These are phyloP conservation scores for Antedon mediterranea DNA, from an alignment of 53 echinoderm and acorn worm species.

Conservation along the genomic window DNA sequence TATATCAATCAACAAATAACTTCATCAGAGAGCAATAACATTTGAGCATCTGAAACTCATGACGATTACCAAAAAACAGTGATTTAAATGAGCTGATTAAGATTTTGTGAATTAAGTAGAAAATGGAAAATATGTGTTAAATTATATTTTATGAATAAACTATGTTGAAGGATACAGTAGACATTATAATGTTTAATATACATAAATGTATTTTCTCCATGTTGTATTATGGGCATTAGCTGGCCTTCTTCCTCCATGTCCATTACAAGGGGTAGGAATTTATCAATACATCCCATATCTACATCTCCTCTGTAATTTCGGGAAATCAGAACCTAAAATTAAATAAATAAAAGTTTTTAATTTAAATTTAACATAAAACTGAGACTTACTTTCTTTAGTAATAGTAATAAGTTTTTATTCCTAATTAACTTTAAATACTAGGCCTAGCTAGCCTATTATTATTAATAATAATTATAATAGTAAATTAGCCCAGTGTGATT, in stretches of 20 bases:
- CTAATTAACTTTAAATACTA: not conserved
- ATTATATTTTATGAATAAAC: not conserved
- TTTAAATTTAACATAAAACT: not conserved
- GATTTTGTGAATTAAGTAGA: no score
- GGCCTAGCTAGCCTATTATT: not conserved
- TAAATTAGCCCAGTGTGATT: no score
- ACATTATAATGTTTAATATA: constrained; percentile 93
- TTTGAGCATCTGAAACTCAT: no score
- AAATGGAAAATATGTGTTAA: not conserved
- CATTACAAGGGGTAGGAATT: constrained; percentile 76
- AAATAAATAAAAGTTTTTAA: not conserved
- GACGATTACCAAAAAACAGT: no score
- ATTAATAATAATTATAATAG: not conserved
- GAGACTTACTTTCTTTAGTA: not conserved
- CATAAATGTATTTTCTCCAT: constrained; percentile 84
- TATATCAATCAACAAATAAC: no score
- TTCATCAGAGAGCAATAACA: no score
- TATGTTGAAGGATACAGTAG: constrained; percentile 80
- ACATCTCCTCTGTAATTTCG: constrained; percentile 97
- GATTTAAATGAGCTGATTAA: no score
- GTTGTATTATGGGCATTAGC: constrained; percentile 70
- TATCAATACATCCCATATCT: constrained; percentile 93
- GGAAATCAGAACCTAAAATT: constrained; percentile 76
- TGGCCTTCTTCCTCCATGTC: constrained; percentile 92
- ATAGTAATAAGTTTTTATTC: not conserved